Evolutionary conservation across 2,113 vertebrate genomes (phyloP), one percentile per base, ranked within the genome.

Genomic region (Carlito syrichta): DNA sequence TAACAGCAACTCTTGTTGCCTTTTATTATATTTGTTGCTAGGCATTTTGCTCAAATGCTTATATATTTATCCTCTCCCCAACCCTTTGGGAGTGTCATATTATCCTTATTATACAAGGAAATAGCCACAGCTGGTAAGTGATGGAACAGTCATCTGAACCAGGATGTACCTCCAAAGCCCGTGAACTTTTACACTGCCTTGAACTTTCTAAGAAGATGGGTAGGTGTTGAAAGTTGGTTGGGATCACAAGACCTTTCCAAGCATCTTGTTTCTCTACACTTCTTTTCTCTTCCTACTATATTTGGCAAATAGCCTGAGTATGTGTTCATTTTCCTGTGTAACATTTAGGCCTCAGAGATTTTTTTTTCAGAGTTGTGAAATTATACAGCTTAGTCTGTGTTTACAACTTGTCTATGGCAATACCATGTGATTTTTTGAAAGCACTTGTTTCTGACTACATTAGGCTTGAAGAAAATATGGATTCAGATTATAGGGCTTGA

Each of bases 321-420:
- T 6, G 0, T 73, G 22, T 66, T 54, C 40, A 6, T 25, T 77
- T 86, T 50, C 56, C 50, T 13, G 2, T 25, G 20, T 69, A 52
- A 62, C 30, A 38, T 38, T 82, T 50, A 78, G 48, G n/a, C 40
- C 40, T 52, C 17, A 50, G 52, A 40, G 50, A n/a, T n/a, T 30
- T 87, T 95, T 79, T 88, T 88, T 73, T 73, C 48, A 82, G 82
- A 78, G 30, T 81, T 93, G 73, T 35, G 32, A 90, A 89, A 68
- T 83, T 63, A 77, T 11, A 88, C 52, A 86, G 17, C 92, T 79
- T 63, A 54, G 86, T 63, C 54, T 56, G 17, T 88, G 48, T 43
- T 45, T 35, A 73, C 45, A 84, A 17, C 73, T 43, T 63, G 22
- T 92, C 56, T 38, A 3, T 95, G 68, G 74, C 50, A 92, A 30